These are phyloP conservation scores for Carposina sasakii DNA, from an alignment of 1,140 invertebrate genomes.

Conservation along the genomic window DNA sequence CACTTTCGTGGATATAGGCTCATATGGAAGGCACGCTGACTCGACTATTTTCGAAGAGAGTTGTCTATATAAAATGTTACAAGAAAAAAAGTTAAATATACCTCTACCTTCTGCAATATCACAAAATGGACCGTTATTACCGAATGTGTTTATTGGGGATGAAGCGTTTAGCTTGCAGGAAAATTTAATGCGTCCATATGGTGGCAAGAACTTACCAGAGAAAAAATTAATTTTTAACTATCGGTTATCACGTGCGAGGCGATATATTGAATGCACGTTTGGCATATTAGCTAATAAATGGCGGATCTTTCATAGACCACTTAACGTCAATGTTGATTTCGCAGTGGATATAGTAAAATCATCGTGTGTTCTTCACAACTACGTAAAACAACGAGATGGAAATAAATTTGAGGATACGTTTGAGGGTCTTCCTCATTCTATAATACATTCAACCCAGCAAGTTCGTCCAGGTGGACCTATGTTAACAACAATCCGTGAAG, in stretches of 20 bases:
- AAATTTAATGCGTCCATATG: slow-evolving; percentile 26
- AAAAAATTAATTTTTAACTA: slow-evolving; percentile 56
- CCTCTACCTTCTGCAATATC: too few species aligned
- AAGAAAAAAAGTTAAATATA: slow-evolving; percentile 23
- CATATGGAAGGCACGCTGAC: slow-evolving; percentile 24
- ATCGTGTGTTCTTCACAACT: background rate
- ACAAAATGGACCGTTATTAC: too few species aligned
- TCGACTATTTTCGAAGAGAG: background rate
- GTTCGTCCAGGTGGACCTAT: too few species aligned
- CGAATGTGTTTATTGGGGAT: slow-evolving; percentile 49
- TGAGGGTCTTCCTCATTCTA: too few species aligned
- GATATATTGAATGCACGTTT: slow-evolving; percentile 67
- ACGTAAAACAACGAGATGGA: slow-evolving; percentile 6
- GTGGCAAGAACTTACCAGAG: slow-evolving; percentile 11
- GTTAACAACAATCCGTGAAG: too few species aligned
- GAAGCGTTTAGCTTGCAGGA: slow-evolving; percentile 47
- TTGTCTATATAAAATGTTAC: slow-evolving; percentile 24
- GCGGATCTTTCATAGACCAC: slow-evolving; percentile 36
- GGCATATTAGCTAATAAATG: slow-evolving; percentile 52
- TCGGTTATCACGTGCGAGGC: slow-evolving; percentile 37
- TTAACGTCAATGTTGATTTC: slow-evolving; percentile 29
- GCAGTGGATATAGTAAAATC: slow-evolving; percentile 26
- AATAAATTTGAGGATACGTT: too few species aligned
- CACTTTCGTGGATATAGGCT: slow-evolving; percentile 49
- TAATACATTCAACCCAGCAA: too few species aligned